Evolutionary conservation across 2,113 vertebrate species (phyloP), one percentile per base, ranked within the genome.

Genomic region (Odontophorus gujanensis): DNA sequence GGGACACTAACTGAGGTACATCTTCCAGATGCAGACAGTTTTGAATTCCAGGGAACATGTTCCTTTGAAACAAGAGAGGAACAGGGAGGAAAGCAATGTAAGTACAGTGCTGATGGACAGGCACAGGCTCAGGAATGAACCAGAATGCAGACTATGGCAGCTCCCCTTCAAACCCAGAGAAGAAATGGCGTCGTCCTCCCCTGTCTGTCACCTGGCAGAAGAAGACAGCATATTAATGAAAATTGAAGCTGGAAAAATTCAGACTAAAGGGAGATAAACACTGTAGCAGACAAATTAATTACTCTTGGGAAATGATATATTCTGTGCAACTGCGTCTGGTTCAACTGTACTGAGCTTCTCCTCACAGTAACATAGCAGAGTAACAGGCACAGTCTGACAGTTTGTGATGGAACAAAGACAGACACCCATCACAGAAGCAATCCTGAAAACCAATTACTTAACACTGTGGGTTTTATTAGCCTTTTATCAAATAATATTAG

Each of bases 171-270:
- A 28, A 63, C 62, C 53, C 36, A 32, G 2, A 55, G 48, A 59
- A 61, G 73, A 87, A 80, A 14, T 19, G 34, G 13, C 53, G 11
- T 28, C 32, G 7, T 43, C 57, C 61, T 67, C 14, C 17, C 36
- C 65, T 48, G 28, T n/a, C 74, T 62, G 67, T 59, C 76, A 87
- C 25, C 55, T 7, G 30, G 36, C 50, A 61, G 74, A 59, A 91
- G 48, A 81, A 15, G 14, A 66, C 11, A 63, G 65, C 13, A 91
- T 87, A 63, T 11, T 77, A 53, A 87, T 51, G 40, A 55, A 80
- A 90, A 88, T 5, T 59, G 76, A 75, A 90, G 51, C 20, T 81
- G 83, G 57, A 92, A 95, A 81, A 94, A 89, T 24, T 93, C 69
- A 88, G 66, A 90, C 12, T 34, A 88, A 86, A 86, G 83, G 1